Conservation (phyloP, 2,888 invertebrate genomes). For the Epiblema foenella region DNA sequence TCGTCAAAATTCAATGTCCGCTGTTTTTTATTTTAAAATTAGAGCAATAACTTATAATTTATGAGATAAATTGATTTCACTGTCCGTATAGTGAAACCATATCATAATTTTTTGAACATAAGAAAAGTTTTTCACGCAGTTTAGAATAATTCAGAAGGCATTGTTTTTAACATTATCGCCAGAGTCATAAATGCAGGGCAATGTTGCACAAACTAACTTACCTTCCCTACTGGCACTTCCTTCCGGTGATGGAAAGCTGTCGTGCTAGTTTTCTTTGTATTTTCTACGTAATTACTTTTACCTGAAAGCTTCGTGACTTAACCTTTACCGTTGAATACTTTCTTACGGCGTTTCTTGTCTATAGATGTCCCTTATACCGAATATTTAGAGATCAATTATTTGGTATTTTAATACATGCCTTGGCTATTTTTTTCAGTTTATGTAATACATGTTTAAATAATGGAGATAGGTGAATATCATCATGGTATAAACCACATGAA, state of each 20-base stretch:
- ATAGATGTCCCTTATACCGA: neutral
- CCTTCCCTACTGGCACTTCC: constrained; percentile 34
- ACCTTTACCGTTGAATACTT: neutral
- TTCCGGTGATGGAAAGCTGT: constrained; percentile 35
- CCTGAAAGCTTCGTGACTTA: neutral
- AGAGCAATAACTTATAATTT: too few species aligned
- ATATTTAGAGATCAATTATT: neutral
- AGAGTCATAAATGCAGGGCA: constrained; percentile 35
- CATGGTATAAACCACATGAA: too few species aligned
- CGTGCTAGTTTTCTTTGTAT: constrained; percentile 21
- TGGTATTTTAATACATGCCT: too few species aligned
- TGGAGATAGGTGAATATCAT: too few species aligned
- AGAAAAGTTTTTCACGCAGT: neutral
- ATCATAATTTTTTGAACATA: too few species aligned
- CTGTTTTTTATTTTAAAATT: too few species aligned
- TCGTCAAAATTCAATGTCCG: too few species aligned
- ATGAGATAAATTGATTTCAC: too few species aligned
- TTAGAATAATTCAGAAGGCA: constrained; percentile 4
- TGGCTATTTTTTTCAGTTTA: too few species aligned
- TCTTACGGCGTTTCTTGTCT: neutral
- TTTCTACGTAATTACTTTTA: constrained; percentile 11
- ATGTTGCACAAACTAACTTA: constrained; percentile 40
- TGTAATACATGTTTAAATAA: too few species aligned
- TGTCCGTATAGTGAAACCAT: too few species aligned
- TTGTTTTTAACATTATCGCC: constrained; percentile 20